A percentile compares a stretch with the other conserved stretches of the same genome.
Evolutionary conservation across 2,113 vertebrate species (phyloP).

Genomic region (Neotoma lepida): DNA sequence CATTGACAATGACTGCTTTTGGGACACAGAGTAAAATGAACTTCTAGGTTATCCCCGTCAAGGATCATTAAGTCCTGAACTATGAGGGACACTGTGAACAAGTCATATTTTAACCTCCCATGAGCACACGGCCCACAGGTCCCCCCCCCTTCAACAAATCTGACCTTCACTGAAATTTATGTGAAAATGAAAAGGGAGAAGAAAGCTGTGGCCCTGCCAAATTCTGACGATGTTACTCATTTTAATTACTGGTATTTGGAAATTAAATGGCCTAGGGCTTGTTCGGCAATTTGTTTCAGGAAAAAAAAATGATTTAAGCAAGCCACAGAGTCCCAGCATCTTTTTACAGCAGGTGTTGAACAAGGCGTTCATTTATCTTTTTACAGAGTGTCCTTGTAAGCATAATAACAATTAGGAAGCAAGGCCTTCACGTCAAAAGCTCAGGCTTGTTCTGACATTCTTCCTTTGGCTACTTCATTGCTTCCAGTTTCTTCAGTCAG

Average conservation of each 20-base stretch:
- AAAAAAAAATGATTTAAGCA: slow-evolving; percentile 85
- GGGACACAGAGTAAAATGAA: slow-evolving; percentile 90
- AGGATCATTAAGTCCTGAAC: slow-evolving; percentile 90
- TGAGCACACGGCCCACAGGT: slow-evolving; percentile 84
- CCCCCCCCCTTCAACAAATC: slow-evolving; percentile 83
- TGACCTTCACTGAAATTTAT: slow-evolving; percentile 90
- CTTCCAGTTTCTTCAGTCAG: slow-evolving; percentile 81
- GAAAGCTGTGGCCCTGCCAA: slow-evolving; percentile 84
- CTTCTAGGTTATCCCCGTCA: slow-evolving; percentile 91
- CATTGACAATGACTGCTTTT: slow-evolving; percentile 88
- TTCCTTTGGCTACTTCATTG: slow-evolving; percentile 82
- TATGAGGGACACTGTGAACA: slow-evolving; percentile 88
- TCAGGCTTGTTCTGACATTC: slow-evolving; percentile 81
- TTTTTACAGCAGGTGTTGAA: slow-evolving; percentile 85
- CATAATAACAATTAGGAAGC: slow-evolving; percentile 89
- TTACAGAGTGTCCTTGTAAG: slow-evolving; percentile 87
- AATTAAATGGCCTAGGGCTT: slow-evolving; percentile 87
- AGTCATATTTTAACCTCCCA: slow-evolving; percentile 89
- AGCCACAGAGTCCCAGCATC: slow-evolving; percentile 78
- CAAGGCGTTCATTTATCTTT: slow-evolving; percentile 87
- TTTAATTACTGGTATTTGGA: slow-evolving; percentile 89
- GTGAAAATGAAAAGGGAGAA: slow-evolving; percentile 87
- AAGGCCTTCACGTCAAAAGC: slow-evolving; percentile 84
- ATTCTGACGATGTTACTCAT: slow-evolving; percentile 86
- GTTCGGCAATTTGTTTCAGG: slow-evolving; percentile 83